Evolutionary conservation across 1,140 invertebrate species (phyloP).

Genomic region (Samia ricini): DNA sequence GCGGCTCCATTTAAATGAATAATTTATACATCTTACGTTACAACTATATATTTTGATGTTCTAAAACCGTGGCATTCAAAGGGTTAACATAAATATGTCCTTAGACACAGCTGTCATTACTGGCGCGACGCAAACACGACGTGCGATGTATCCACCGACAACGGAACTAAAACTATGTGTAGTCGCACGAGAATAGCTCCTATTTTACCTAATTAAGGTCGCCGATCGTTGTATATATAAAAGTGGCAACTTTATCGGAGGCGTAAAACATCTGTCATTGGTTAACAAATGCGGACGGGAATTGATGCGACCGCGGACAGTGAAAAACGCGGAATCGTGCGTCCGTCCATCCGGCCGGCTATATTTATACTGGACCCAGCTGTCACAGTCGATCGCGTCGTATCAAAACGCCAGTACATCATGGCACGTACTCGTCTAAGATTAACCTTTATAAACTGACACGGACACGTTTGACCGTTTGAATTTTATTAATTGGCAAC

Average conservation of each 20-base stretch:
- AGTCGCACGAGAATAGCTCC: constrained; percentile 22
- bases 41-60: neutral
- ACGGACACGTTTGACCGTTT: constrained; percentile 27
- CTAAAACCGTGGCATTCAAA: constrained; percentile 37
- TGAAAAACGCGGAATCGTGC: constrained; percentile 73
- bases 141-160: constrained; percentile 30
- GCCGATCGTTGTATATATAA: neutral
- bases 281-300: constrained; percentile 70
- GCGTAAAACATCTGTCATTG: constrained; percentile 70
- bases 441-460: constrained; percentile 43
- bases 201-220: constrained; percentile 13
- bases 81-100: constrained; percentile 62
- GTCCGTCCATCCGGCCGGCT: constrained; percentile 55
- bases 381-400: constrained; percentile 51
- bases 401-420: constrained; percentile 48
- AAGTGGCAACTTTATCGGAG: constrained; percentile 1
- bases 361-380: constrained; percentile 65
- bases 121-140: constrained; percentile 55
- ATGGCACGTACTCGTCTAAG: constrained; percentile 34
- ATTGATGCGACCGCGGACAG: constrained; percentile 71
- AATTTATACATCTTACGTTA: neutral
- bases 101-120: constrained; percentile 58
- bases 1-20: neutral
- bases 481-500: constrained; percentile 9
- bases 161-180: constrained; percentile 13